Conservation (phyloP, 1,140 invertebrate species). For the Brevipalpus yothersi region DNA sequence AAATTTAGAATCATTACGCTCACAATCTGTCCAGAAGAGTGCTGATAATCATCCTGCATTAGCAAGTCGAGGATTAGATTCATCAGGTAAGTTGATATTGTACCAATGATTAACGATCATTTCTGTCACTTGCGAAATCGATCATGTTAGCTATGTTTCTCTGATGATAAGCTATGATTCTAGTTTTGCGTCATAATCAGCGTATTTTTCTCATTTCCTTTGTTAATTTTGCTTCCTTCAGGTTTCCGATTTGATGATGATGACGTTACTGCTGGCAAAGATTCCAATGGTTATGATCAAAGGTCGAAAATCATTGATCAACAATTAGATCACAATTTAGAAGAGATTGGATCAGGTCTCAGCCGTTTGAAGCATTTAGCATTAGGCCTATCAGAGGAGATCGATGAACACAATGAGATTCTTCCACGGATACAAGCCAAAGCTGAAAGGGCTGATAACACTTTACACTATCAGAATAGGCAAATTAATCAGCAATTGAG, state of each 20-base stretch:
- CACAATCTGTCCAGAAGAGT: not conserved
- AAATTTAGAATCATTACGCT: not conserved
- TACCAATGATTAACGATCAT: not conserved
- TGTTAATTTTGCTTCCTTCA: not conserved
- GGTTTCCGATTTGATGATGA: not conserved
- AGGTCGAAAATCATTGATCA: slow-evolving; percentile 1
- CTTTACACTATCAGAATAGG: slow-evolving; percentile 20
- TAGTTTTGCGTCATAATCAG: too few relatives aligned
- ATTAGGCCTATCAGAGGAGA: slow-evolving; percentile 18
- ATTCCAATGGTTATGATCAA: not conserved
- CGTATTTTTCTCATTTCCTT: not conserved
- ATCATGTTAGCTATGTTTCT: too few relatives aligned
- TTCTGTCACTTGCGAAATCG: not conserved
- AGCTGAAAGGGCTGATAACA: slow-evolving; percentile 19
- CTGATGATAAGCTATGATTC: too few relatives aligned
- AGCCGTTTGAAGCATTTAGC: slow-evolving; percentile 17
- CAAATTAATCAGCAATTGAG: slow-evolving; percentile 20
- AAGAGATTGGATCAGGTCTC: slow-evolving; percentile 17
- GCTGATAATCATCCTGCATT: slow-evolving; percentile 1
- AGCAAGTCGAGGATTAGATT: not conserved
- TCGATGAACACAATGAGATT: slow-evolving; percentile 21
- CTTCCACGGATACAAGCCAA: slow-evolving; percentile 20
- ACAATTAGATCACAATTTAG: slow-evolving; percentile 11
- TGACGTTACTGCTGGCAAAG: not conserved
- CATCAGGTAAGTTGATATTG: not conserved